Conservation (phyloP, 2,888 invertebrate genomes). For the Frankliniella intonsa region DNA sequence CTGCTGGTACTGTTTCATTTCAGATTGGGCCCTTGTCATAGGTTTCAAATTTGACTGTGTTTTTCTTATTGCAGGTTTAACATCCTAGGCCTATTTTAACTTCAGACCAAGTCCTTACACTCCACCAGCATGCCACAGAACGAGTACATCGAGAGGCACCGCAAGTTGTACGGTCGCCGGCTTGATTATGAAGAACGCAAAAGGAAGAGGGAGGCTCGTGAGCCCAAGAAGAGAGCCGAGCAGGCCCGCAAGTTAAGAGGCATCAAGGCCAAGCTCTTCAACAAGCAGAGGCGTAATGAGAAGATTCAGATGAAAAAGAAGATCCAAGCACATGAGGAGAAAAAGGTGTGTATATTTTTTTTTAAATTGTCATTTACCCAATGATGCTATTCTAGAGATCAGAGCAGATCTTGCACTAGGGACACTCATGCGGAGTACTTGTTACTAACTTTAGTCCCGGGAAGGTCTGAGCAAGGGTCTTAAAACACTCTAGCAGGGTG, state of each 20-base stretch:
- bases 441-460: slow-evolving; percentile 47
- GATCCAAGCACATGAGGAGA: slow-evolving; percentile 95
- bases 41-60: neutral
- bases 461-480: slow-evolving; percentile 76
- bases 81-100: neutral
- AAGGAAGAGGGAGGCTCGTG: slow-evolving; percentile 91
- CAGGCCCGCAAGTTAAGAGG: slow-evolving; percentile 90
- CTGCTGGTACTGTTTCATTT: slow-evolving; percentile 21
- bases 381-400: slow-evolving; percentile 46
- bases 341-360: slow-evolving; percentile 45
- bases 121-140: slow-evolving; percentile 85
- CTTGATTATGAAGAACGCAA: slow-evolving; percentile 97
- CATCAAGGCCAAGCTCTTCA: slow-evolving; percentile 95
- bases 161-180: slow-evolving; percentile 91
- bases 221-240: slow-evolving; percentile 84
- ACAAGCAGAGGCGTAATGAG: slow-evolving; percentile 93
- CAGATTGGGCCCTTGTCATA: neutral
- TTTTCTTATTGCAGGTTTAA: neutral
- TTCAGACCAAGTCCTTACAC: neutral
- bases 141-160: slow-evolving; percentile 98
- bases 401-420: slow-evolving; percentile 73
- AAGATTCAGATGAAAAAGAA: slow-evolving; percentile 99
- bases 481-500: slow-evolving; percentile 65
- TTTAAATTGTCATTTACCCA: neutral
- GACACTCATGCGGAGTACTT: slow-evolving; percentile 60